Evolutionary conservation across 2,888 invertebrate genomes (phyloP), one percentile per base, ranked within the genome.

Genomic region (Epinotia demarniana): DNA sequence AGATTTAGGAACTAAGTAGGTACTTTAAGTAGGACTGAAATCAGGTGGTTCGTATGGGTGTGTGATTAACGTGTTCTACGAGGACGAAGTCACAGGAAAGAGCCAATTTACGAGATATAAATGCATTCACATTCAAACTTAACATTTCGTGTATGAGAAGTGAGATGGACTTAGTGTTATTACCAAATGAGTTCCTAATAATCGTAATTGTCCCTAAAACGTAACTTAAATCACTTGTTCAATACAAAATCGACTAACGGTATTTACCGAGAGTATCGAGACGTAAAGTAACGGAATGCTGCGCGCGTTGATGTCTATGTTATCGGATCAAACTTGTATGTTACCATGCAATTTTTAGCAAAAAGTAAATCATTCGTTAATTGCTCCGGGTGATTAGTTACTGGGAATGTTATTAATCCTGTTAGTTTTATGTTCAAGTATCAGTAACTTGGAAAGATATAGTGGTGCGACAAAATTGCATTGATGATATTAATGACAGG

Each of bases 251-350:
- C 9, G 69, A 69, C 39, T 19, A 68, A 58, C 39, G 13, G 16
- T 63, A 23, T 16, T 55, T 57, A 12, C 23, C 1, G 23, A 1
- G 1, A 1, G n/a, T n/a, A 69, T 27, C 5, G 33, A 46, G 13
- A 16, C 46, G 19, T 9, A 19, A n/a, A 1, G 53, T n/a, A 53
- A 23, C 33, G 70, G 61, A 53, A 71, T 71, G 53, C 19, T 27
- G 46, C n/a, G 53, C 70, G 70, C 70, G 70, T 71, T 71, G 70
- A 71, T 71, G 70, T 71, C 70, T 71, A 71, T 53, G 49, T 71
- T 62, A 71, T 9, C 18, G 62, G 16, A 60, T 33, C 18, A 16
- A 33, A 33, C 33, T 27, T 19, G n/a, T 5, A 66, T n/a, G 27
- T 11, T 5, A 9, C n/a, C 18, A 3, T 19, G 19, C 19, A 19